Base-by-base conservation (phyloP, 2,113 vertebrate genomes). In the Sarotherodon lohbergeri region DNA sequence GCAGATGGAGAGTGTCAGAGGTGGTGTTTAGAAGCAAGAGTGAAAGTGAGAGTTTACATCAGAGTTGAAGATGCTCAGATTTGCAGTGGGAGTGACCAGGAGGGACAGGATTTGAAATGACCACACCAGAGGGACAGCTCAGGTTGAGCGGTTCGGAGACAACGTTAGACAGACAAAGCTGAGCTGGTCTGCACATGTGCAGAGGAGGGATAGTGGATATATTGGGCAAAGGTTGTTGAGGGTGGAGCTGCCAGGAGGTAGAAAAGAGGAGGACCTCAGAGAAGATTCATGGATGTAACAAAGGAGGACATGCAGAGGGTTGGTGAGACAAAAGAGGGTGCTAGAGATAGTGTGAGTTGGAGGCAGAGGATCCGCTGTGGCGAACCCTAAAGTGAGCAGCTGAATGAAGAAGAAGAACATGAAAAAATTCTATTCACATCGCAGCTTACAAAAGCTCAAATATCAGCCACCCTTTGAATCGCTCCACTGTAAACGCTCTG, bases 351-450 rank as follows among this genome's bases (percentile, higher is more conserved):
- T 5, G 68, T 48, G 43, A 50, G 16, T 48, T 50, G 71, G 43
- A 76, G 24, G 43, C 6, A 29, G 43, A 32, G 27, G 41, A 48
- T 73, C 68, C 2, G 5, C 68, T 29, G 24, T 48, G 46, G 71
- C 0, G 4, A 76, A 14, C 68, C 41, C 68, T 48, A 29, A 76
- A 48, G 68, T 11, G 43, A 76, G 71, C 43, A 17, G 41, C 43
- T 17, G 9, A 76, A 50, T 50, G 16, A 32, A 24, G n/a, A 24
- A 59, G 56, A 32, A 71, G 66, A 71, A 73, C 8, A 76, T 12
- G 71, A 76, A 50, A 29, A 50, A 13, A 56, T 32, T 83, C 41
- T 27, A 80, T 78, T 86, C 29, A 68, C 50, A 55, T 55, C 22
- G 55, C 3, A 6, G 7, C 24, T 85, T 66, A 14, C 29, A 43